Evolutionary conservation across 2,888 invertebrate genomes (phyloP).

Genomic region (Drosophila pseudotakahashii): DNA sequence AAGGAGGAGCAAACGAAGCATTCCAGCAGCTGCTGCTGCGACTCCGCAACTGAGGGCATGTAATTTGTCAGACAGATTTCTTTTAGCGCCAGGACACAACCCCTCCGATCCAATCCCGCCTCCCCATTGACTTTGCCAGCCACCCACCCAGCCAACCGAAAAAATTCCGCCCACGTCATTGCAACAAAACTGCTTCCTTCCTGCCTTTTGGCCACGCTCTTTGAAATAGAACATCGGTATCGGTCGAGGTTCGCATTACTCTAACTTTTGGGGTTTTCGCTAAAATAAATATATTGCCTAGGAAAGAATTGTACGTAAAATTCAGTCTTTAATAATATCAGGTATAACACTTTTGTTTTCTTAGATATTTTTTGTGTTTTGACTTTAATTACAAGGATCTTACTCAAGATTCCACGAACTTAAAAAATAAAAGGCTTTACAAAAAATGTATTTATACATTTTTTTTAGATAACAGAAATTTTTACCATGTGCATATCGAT

Average conservation of each 20-base stretch:
- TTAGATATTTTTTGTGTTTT: too few relatives aligned
- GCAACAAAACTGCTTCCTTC: constrained; percentile 68
- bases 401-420: too few relatives aligned
- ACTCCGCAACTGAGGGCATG: constrained; percentile 52
- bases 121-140: neutral
- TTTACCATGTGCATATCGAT: too few relatives aligned
- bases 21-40: constrained; percentile 64
- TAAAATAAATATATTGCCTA: too few relatives aligned
- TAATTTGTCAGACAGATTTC: constrained; percentile 79
- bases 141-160: constrained; percentile 13
- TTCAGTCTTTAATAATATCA: too few relatives aligned
- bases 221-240: constrained; percentile 22
- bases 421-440: too few relatives aligned
- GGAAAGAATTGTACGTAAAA: too few relatives aligned
- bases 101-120: constrained; percentile 2
- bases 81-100: constrained; percentile 52
- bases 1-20: constrained; percentile 45
- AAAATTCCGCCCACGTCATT: constrained; percentile 46
- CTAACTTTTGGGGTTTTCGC: neutral
- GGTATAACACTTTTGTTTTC: too few relatives aligned
- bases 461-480: too few relatives aligned
- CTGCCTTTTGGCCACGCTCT: constrained; percentile 57
- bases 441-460: too few relatives aligned
- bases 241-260: neutral
- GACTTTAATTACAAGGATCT: too few relatives aligned